phyloP scores from a whole-genome alignment of 1,140 invertebrate genomes.

The Telenomus remus region DNA sequence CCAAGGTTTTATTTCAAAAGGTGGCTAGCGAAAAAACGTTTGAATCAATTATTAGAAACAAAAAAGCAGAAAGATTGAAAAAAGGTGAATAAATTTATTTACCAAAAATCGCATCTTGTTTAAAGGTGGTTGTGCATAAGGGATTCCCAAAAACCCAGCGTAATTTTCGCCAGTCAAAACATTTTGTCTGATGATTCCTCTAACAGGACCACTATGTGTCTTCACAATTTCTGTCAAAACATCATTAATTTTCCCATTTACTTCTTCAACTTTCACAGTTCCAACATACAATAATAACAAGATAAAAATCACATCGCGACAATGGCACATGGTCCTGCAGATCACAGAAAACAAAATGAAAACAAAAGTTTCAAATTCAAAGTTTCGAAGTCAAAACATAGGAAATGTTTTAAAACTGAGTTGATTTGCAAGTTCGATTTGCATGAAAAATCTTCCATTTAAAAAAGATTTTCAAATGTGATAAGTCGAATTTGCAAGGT shows the following conservation, averaged over 20 bases:
- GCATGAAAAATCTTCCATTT: no score
- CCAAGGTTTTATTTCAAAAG: conserved; percentile 28
- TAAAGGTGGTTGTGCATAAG: conserved; percentile 32
- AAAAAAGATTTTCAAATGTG: no score
- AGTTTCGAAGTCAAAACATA: no score
- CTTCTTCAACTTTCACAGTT: no score
- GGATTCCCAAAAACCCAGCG: conserved; percentile 23
- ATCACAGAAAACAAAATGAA: no score
- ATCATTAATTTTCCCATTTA: background rate
- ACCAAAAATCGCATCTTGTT: conserved; percentile 16
- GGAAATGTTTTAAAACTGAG: no score
- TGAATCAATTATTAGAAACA: no score
- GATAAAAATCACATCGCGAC: background rate
- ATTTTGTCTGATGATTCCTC: conserved; percentile 5
- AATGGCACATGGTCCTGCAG: background rate
- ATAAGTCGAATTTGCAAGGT: no score
- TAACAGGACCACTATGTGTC: conserved; percentile 10
- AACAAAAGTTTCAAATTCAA: no score
- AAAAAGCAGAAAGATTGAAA: background rate
- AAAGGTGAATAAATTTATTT: background rate
- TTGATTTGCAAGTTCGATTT: no score
- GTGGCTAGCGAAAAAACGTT: conserved; percentile 8
- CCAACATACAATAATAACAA: conserved; percentile 2
- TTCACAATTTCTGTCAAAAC: conserved; percentile 6
- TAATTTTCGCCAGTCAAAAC: conserved; percentile 3